Conservation (phyloP, 2,113 vertebrate species). For the Hystrix brachyura region DNA sequence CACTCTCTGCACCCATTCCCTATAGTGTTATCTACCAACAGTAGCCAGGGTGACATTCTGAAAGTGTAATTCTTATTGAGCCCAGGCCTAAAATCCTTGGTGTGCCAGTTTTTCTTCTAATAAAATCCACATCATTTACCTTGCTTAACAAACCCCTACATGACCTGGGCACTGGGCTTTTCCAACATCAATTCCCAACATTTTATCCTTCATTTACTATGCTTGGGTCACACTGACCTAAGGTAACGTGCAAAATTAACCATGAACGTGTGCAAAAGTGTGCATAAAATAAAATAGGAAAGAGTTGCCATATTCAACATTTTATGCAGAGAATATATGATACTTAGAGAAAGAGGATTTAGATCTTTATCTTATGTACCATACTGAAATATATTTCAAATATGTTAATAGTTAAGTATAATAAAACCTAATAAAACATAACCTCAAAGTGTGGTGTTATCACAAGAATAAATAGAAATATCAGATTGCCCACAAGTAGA, state of each 20-base stretch:
- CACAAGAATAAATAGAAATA: constrained; percentile 17
- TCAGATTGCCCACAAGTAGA: neutral
- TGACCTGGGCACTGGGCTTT: neutral
- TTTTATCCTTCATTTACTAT: neutral
- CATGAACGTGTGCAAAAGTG: neutral
- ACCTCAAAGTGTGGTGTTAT: neutral
- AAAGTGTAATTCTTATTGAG: neutral
- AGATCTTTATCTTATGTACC: neutral
- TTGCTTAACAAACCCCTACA: neutral
- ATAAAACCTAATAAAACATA: neutral
- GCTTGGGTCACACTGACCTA: neutral
- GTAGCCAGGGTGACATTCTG: neutral
- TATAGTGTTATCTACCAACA: neutral
- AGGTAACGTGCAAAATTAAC: neutral
- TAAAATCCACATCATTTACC: neutral
- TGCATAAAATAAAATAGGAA: neutral
- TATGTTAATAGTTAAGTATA: neutral
- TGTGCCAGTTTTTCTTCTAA: neutral
- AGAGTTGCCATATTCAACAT: neutral
- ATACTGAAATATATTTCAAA: neutral
- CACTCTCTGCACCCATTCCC: neutral
- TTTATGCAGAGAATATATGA: neutral
- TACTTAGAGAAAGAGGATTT: neutral
- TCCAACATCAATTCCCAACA: neutral
- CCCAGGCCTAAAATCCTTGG: neutral